These are phyloP conservation scores for Odontocolon sp. DNA, from an alignment of 2,888 invertebrate genomes.

Conservation along the genomic window DNA sequence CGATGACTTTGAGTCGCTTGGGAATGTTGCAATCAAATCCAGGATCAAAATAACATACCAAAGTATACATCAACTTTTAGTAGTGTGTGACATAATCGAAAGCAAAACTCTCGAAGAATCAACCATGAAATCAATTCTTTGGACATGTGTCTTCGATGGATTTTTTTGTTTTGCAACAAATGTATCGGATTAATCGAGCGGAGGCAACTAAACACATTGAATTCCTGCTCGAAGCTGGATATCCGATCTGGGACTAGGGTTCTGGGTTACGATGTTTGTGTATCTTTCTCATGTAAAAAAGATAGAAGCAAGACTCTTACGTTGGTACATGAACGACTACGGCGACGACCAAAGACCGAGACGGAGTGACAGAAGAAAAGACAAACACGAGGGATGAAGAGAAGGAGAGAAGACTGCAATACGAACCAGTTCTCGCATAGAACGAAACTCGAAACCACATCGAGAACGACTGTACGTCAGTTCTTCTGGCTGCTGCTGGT, in stretches of 20 bases:
- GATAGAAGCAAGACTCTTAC: slow-evolving; percentile 21
- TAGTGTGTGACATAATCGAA: slow-evolving; percentile 14
- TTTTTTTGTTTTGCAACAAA: too few species aligned
- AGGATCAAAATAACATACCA: not conserved
- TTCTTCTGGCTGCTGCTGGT: slow-evolving; percentile 46
- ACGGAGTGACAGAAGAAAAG: slow-evolving; percentile 42
- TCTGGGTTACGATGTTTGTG: slow-evolving; percentile 64
- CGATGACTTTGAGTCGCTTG: slow-evolving; percentile 32
- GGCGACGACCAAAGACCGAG: too few species aligned
- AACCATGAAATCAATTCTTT: slow-evolving; percentile 26
- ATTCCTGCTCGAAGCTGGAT: slow-evolving; percentile 13
- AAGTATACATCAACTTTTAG: not conserved
- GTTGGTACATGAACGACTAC: slow-evolving; percentile 12
- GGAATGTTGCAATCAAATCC: slow-evolving; percentile 19
- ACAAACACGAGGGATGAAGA: not conserved
- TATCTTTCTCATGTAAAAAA: slow-evolving; percentile 30
- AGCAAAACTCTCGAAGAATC: slow-evolving; percentile 1
- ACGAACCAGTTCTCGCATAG: slow-evolving; percentile 57
- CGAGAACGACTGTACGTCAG: slow-evolving; percentile 37
- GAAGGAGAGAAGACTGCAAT: slow-evolving; percentile 9
- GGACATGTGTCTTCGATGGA: too few species aligned
- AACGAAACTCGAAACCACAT: slow-evolving; percentile 57
- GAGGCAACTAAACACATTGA: not conserved
- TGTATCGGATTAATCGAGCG: not conserved
- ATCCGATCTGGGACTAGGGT: slow-evolving; percentile 58